Base-by-base conservation (phyloP, 2,113 vertebrate genomes). In the Egretta garzetta region DNA sequence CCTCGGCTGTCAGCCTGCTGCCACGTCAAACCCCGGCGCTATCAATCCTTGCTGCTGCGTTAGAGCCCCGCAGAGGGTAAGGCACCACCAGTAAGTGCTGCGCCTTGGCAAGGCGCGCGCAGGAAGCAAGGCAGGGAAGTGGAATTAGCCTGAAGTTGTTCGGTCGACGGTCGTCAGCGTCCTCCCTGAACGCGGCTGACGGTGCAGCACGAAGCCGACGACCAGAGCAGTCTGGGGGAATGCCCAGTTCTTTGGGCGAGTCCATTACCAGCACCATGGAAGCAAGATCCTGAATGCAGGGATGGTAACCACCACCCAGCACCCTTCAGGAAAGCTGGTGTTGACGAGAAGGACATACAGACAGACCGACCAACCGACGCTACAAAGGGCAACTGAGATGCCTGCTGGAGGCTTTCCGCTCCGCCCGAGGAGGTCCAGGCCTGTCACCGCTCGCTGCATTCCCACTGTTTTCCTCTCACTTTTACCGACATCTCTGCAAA, bases 81-180 rank as follows among this genome's bases (percentile, higher is more conserved):
- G 62, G 56, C 4, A 33, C 30, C 6, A 3, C 1, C 66, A 35
- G 80, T 59, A 49, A 43, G 33, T 6, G 74, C 52, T 32, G 2
- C 10, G 43, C 59, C 79, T 21, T 32, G 56, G 12, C 6, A 19
- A 49, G 28, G 52, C 1, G 45, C 56, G 10, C 0, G 1, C 5
- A 24, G 67, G 9, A 27, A 47, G 28, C 5, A 3, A 28, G 74
- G 86, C 20, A 80, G 93, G 49, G 17, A 32, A 60, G 8, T 0
- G 32, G 91, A 35, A 35, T 3, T 6, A 50, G 55, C 37, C 26
- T 8, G 9, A 30, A 77, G 70, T 53, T 52, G 24, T 4, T 43
- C 37, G 4, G 35, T 4, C 4, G 3, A 12, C 45, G 26, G 41
- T 1, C 20, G 59, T 8, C 86, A 55, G 53, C 35, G 12, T 2